Evolutionary conservation across 2,888 invertebrate species (phyloP).

Genomic region (Diadegma fenestrale): DNA sequence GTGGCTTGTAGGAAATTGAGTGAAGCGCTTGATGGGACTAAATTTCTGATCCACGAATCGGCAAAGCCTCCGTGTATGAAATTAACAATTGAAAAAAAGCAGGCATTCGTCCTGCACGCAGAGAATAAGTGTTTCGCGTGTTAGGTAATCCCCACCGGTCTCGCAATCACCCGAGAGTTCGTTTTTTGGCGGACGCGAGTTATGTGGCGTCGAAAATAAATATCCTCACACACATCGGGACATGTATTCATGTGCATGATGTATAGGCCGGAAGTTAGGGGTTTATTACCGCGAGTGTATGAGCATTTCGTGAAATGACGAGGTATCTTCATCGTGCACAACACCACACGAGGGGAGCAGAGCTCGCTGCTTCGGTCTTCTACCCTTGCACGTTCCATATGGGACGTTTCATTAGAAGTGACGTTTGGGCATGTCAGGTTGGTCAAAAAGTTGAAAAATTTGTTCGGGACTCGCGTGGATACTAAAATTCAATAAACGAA

Average conservation of each 20-base stretch:
- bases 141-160: constrained; percentile 57
- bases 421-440: background rate
- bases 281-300: constrained; percentile 68
- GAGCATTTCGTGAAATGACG: constrained; percentile 69
- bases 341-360: constrained; percentile 48
- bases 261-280: constrained; percentile 53
- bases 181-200: constrained; percentile 57
- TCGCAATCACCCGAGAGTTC: constrained; percentile 47
- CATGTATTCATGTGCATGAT: constrained; percentile 21
- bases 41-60: constrained; percentile 47
- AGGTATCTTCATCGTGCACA: constrained; percentile 64
- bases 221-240: background rate
- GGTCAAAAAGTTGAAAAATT: background rate
- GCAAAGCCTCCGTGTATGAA: constrained; percentile 45
- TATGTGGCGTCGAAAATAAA: constrained; percentile 15
- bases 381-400: constrained; percentile 20
- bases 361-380: constrained; percentile 35
- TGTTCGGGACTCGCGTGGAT: background rate
- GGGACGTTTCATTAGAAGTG: constrained; percentile 12
- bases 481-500: background rate
- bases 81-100: constrained; percentile 50
- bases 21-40: constrained; percentile 53
- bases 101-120: constrained; percentile 22
- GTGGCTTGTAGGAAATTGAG: constrained; percentile 30
- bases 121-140: constrained; percentile 59